Evolutionary conservation across 30 jellyfish, hydroid and myxozoan species (phyloP), one percentile per base, ranked within the genome.

Genomic region (Aurelia coerulea): DNA sequence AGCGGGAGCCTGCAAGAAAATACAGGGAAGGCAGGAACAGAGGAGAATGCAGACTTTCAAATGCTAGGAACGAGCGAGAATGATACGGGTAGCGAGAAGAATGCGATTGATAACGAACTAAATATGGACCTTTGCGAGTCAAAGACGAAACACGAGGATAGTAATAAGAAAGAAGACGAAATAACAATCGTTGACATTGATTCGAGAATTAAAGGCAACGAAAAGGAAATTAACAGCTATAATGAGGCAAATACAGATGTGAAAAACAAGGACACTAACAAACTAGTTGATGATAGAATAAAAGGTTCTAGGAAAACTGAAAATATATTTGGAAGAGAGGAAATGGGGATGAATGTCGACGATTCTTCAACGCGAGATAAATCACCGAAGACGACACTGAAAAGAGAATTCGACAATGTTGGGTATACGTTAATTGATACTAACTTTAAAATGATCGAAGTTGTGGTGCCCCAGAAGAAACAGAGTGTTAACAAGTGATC

Each of bases 391-490:
- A 78, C 13, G 31, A 42, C 8, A 23, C 65, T 46, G 79, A 78
- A 78, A 32, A 42, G 87, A 39, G 73, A 63, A 32, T 5, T 84
- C 5, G 93, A 73, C 2, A 75, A 74, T 46, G 93, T 84, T 4
- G 70, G 62, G 29, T 84, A 72, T 56, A 1, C 37, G 2, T 50
- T 84, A 34, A 17, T 56, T 39, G 93, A 84, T 34, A 74, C 93
- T 4, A 74, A 74, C 34, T 84, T 62, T 65, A 73, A 73, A 31
- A 33, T 63, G 41, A 66, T 0, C 2, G 81, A 73, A 74, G 68
- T 75, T 23, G 56, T 41, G n/a, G 52, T 60, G 12, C 69, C 69
- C 23, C n/a, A 17, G 10, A 81, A 81, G 71, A 81, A 81, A 53
- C 32, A 79, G 52, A 42, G 19, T 50, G 34, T 63, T 17, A n/a